These are phyloP conservation scores for Miichthys miiuy DNA, from an alignment of 2,797 vertebrate genomes.

Conservation along the genomic window DNA sequence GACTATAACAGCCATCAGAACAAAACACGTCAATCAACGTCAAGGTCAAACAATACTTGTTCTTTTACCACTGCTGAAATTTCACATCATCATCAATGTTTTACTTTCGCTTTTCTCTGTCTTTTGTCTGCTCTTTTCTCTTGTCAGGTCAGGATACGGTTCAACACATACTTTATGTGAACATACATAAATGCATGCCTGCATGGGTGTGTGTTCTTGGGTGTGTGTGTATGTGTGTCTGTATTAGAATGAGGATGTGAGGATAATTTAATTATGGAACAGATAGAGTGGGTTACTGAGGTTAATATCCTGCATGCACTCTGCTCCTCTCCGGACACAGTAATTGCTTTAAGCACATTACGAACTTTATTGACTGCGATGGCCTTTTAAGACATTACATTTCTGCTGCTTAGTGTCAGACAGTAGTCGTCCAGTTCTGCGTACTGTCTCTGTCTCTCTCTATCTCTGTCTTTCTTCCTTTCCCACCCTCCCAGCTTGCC, in stretches of 20 bases:
- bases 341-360: constrained; percentile 88
- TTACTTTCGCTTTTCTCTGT: not conserved
- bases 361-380: constrained; percentile 84
- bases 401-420: constrained; percentile 82
- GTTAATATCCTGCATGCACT: constrained; percentile 86
- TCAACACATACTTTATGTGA: constrained; percentile 28
- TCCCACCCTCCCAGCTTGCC: constrained; percentile 42
- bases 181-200: constrained; percentile 35
- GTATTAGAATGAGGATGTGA: constrained; percentile 74
- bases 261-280: constrained; percentile 84
- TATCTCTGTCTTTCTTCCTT: constrained; percentile 57
- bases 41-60: constrained; percentile 38
- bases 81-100: constrained; percentile 19
- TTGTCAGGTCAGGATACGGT: constrained; percentile 9
- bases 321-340: constrained; percentile 79
- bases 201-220: constrained; percentile 10
- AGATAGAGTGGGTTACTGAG: constrained; percentile 82
- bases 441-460: constrained; percentile 65
- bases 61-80: not conserved
- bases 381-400: constrained; percentile 86
- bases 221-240: constrained; percentile 42
- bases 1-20: constrained; percentile 31
- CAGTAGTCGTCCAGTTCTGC: constrained; percentile 70
- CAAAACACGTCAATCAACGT: constrained; percentile 41
- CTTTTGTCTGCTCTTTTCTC: not conserved